Conservation (phyloP, 2,888 invertebrate species). For the Nomada fucata region DNA sequence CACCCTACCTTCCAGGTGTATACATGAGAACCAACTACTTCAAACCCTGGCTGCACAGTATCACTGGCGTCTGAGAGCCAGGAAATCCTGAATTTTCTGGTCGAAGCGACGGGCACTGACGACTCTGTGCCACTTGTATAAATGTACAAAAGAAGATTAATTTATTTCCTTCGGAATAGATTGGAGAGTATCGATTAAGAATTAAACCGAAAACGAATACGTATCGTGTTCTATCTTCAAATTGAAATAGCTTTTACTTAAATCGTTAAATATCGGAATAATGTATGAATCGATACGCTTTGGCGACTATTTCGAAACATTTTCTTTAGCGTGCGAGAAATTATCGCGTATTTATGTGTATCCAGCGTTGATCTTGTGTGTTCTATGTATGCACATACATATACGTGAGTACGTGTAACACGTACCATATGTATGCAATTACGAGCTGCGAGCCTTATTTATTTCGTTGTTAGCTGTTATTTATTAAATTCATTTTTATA, state of each 20-base stretch:
- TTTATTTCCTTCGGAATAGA: conserved; percentile 74
- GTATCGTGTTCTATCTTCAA: conserved; percentile 27
- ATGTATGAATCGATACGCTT: conserved; percentile 4
- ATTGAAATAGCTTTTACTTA: conserved; percentile 21
- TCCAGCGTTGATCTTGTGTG: conserved; percentile 53
- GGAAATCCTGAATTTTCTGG: conserved; percentile 37
- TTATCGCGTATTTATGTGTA: conserved; percentile 43
- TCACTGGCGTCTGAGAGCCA: conserved; percentile 80
- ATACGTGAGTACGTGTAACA: conserved; percentile 60
- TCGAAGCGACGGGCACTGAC: conserved; percentile 50
- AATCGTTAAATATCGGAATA: background rate
- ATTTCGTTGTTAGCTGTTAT: conserved; percentile 81
- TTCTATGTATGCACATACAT: conserved; percentile 72
- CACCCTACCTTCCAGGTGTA: conserved; percentile 95
- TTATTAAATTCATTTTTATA: conserved; percentile 83
- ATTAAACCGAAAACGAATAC: conserved; percentile 11
- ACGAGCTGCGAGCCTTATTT: conserved; percentile 76
- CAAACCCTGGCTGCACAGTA: conserved; percentile 95
- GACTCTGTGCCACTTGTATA: conserved; percentile 79
- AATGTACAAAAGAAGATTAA: conserved; percentile 82
- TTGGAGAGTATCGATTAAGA: conserved; percentile 43
- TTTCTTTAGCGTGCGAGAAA: conserved; percentile 33
- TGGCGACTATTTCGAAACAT: conserved; percentile 10
- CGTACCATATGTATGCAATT: conserved; percentile 65
- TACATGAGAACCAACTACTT: conserved; percentile 97